These are phyloP conservation scores for Gallinago paraguaiae DNA, from an alignment of 2,113 vertebrate genomes.

Conservation along the genomic window DNA sequence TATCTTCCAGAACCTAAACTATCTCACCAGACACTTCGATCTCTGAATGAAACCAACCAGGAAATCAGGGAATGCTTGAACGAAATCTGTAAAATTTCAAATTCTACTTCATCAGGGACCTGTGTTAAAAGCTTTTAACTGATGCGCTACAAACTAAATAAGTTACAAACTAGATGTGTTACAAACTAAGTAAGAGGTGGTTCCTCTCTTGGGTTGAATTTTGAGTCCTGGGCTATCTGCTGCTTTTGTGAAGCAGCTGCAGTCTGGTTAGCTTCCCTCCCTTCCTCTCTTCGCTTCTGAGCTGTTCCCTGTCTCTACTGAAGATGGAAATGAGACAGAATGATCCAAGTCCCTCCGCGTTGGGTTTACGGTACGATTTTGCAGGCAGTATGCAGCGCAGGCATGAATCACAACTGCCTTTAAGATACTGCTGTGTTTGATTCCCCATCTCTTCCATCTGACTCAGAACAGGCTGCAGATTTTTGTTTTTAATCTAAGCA, in stretches of 20 bases:
- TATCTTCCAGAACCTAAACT: neutral
- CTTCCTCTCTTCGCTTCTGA: neutral
- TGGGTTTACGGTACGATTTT: neutral
- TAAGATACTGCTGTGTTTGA: neutral
- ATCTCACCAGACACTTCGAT: neutral
- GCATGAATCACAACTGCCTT: constrained; percentile 18
- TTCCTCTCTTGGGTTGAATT: neutral
- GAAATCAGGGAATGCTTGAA: neutral
- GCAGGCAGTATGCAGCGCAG: neutral
- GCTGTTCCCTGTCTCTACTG: neutral
- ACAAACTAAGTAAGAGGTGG: neutral
- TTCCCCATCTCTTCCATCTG: neutral
- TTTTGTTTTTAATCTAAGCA: constrained; percentile 19
- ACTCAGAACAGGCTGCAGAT: neutral
- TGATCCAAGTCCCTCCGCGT: neutral
- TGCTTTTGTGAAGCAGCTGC: neutral
- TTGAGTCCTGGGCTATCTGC: neutral
- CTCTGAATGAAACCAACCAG: neutral
- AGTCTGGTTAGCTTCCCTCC: neutral
- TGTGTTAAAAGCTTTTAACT: neutral
- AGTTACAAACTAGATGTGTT: too few species aligned
- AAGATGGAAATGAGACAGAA: neutral
- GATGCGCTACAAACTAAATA: neutral
- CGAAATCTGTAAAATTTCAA: neutral
- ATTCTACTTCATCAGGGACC: neutral